These are phyloP conservation scores for Condylura cristata DNA, from an alignment of 2,113 vertebrate genomes.

Conservation along the genomic window DNA sequence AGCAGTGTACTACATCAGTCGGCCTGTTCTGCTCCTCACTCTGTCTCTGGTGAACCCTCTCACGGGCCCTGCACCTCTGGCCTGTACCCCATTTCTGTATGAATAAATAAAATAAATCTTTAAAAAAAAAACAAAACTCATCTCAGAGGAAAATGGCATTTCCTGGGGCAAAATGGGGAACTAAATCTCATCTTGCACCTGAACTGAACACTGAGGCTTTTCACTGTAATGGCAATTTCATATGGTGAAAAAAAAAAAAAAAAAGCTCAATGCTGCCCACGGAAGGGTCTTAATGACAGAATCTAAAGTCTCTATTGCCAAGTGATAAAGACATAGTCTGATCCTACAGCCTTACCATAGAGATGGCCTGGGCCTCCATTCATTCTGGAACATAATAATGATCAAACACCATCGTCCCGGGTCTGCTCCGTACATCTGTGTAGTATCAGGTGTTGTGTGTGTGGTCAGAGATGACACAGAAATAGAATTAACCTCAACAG, in stretches of 20 bases:
- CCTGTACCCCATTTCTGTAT: no score
- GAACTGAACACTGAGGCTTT: background rate
- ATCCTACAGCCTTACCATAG: no score
- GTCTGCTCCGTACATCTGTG: conserved; percentile 51
- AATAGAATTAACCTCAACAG: background rate
- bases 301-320: background rate
- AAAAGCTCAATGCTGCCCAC: background rate
- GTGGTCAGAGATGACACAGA: conserved; percentile 59
- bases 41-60: no score
- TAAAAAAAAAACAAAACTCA: no score
- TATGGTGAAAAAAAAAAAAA: background rate
- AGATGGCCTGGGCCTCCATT: background rate
- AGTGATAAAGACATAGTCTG: background rate
- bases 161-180: background rate
- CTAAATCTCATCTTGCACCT: background rate
- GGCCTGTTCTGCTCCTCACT: no score
- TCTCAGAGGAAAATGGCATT: background rate
- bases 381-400: background rate
- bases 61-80: no score
- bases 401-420: background rate
- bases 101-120: no score
- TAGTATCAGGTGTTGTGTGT: conserved; percentile 19
- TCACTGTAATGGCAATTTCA: background rate
- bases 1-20: no score
- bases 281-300: background rate